Evolutionary conservation across 2,113 vertebrate genomes (phyloP).

Genomic region (Saccopteryx bilineata): DNA sequence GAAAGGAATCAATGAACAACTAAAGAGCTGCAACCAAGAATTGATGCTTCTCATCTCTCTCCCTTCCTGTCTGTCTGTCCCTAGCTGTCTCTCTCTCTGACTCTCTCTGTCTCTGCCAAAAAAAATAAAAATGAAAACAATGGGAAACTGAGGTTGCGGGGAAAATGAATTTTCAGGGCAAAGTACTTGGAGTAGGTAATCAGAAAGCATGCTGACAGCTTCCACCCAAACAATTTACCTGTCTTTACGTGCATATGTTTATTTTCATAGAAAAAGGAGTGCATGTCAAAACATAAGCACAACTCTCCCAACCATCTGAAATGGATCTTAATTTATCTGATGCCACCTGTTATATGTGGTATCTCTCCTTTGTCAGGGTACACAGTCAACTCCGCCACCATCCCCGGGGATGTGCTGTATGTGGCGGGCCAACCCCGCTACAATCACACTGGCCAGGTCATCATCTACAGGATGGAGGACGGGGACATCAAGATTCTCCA

Average conservation of each 20-base stretch:
- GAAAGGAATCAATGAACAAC: too few relatives aligned
- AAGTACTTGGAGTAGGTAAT: background rate
- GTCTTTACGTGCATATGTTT: background rate
- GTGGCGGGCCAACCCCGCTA: constrained; percentile 96
- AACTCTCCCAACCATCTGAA: background rate
- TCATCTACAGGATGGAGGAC: constrained; percentile 92
- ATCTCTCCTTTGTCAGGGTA: constrained; percentile 90
- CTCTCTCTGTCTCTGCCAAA: too few relatives aligned
- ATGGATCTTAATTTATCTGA: background rate
- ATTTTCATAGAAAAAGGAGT: background rate
- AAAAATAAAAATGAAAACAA: background rate
- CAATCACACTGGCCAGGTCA: constrained; percentile 96
- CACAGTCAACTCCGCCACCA: constrained; percentile 93
- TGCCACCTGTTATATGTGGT: background rate
- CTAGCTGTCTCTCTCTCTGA: too few relatives aligned
- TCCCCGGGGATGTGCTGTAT: constrained; percentile 90
- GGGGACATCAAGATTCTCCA: constrained; percentile 89
- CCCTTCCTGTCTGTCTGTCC: too few relatives aligned
- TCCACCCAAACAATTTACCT: background rate
- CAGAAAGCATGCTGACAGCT: background rate
- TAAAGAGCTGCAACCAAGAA: too few relatives aligned
- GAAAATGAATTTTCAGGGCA: background rate
- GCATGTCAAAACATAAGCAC: background rate
- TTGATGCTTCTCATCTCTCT: too few relatives aligned
- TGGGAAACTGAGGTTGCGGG: background rate